Evolutionary conservation across 2,113 vertebrate genomes (phyloP), one percentile per base, ranked within the genome.

Genomic region (Xenopus laevis): DNA sequence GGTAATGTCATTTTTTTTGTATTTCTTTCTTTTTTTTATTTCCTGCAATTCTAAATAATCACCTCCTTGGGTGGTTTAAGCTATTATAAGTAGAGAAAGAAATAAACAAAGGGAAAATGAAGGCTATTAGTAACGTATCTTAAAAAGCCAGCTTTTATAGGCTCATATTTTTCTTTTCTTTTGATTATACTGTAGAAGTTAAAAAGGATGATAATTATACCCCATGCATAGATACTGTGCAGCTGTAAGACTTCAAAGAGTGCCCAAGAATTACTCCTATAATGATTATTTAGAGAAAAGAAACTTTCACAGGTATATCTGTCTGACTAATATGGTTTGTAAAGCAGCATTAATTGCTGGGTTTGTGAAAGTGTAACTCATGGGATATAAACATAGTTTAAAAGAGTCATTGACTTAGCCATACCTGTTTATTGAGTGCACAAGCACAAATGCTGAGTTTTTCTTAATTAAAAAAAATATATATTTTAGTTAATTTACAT

Each of bases 231-330:
- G 55, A 30, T 40, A 62, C 58, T 27, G 47, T 55, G 57, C 57
- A 62, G 73, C 45, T 75, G 73, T 23, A 13, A 52, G 46, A 75
- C 57, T 68, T 75, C 73, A 75, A 75, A 68, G 40, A n/a, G 23
- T 33, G 23, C 44, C 15, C 64, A 44, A 27, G 13, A 50, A 62
- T 33, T 68, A 20, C 44, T 67, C 40, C 17, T 40, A 30, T 44
- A 46, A 40, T 27, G 63, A 60, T 47, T 33, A 67, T 73, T 44
- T 65, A 58, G 10, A 46, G 20, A 27, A 16, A 21, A 61, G 40
- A 47, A 61, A 18, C 57, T 20, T 68, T 68, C 44, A 30, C 44
- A 68, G 72, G 55, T 40, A 74, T 52, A 66, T 33, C 30, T 61
- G 57, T 10, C n/a, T 52, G 64, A 68, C 8, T 20, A 21, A n/a